Conservation (phyloP, 2,888 invertebrate species). For the Ornithoptera priamus region DNA sequence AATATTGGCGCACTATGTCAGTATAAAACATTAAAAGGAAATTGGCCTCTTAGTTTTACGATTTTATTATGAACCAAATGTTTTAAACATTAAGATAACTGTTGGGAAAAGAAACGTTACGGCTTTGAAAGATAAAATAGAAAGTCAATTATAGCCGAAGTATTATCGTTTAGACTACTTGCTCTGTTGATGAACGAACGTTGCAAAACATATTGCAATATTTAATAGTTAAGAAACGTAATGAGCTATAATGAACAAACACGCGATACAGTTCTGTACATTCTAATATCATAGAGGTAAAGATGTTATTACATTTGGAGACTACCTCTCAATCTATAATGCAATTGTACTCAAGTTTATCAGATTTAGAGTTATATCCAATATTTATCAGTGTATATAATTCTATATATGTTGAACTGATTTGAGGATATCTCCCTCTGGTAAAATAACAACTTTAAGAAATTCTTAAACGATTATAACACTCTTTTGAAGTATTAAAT, state of each 20-base stretch:
- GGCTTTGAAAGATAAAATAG: slow-evolving; percentile 59
- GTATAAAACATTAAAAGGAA: no score
- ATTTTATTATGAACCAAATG: neutral
- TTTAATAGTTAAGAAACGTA: slow-evolving; percentile 34
- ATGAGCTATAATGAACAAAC: slow-evolving; percentile 17
- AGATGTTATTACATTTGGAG: slow-evolving; percentile 7
- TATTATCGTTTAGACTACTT: slow-evolving; percentile 19
- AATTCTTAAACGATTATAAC: no score
- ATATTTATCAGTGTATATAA: neutral
- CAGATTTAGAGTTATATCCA: slow-evolving; percentile 8
- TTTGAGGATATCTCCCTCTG: neutral
- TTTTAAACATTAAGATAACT: slow-evolving; percentile 10
- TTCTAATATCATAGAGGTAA: slow-evolving; percentile 2
- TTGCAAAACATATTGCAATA: slow-evolving; percentile 27
- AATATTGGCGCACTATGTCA: no score
- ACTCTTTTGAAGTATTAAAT: no score
- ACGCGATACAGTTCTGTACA: slow-evolving; percentile 34
- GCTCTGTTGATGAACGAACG: slow-evolving; percentile 16
- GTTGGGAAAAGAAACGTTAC: slow-evolving; percentile 39
- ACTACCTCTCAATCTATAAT: slow-evolving; percentile 2
- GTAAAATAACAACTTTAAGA: neutral
- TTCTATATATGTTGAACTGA: neutral
- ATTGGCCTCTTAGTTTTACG: neutral
- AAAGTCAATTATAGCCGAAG: slow-evolving; percentile 45
- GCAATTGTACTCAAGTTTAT: slow-evolving; percentile 6